These are phyloP conservation scores for Chelonus formosanus DNA, from an alignment of 2,888 invertebrate species.

Conservation along the genomic window DNA sequence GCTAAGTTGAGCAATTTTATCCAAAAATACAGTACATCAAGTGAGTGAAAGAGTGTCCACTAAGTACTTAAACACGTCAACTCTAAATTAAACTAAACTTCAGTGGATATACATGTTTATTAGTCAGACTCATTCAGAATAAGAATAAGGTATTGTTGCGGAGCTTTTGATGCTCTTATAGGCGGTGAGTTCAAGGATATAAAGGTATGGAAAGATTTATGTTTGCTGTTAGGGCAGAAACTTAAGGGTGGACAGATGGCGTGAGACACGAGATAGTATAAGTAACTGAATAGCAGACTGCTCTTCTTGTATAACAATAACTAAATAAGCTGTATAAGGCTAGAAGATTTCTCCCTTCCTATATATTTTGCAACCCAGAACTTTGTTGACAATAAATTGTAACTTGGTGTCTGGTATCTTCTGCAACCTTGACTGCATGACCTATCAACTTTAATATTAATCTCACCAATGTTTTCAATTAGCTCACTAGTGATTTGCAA, in stretches of 20 bases:
- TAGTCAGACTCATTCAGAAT: too few species aligned
- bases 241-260: constrained; percentile 12
- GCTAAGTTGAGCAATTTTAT: too few species aligned
- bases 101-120: too few species aligned
- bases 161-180: background rate
- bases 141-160: too few species aligned
- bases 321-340: too few species aligned
- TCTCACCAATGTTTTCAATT: background rate
- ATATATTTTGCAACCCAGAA: background rate
- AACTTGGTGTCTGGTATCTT: background rate
- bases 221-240: constrained; percentile 5
- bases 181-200: constrained; percentile 35
- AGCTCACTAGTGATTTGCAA: background rate
- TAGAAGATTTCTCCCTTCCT: too few species aligned
- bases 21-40: too few species aligned
- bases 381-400: constrained; percentile 12
- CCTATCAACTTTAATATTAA: constrained; percentile 8
- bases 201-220: constrained; percentile 11
- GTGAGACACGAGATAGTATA: constrained; percentile 11
- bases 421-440: constrained; percentile 10
- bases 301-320: too few species aligned
- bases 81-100: too few species aligned
- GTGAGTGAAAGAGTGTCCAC: too few species aligned
- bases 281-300: background rate
- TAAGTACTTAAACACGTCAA: too few species aligned